Evolutionary conservation across 2,888 invertebrate genomes (phyloP).

Genomic region (Orchesellides sinensis): DNA sequence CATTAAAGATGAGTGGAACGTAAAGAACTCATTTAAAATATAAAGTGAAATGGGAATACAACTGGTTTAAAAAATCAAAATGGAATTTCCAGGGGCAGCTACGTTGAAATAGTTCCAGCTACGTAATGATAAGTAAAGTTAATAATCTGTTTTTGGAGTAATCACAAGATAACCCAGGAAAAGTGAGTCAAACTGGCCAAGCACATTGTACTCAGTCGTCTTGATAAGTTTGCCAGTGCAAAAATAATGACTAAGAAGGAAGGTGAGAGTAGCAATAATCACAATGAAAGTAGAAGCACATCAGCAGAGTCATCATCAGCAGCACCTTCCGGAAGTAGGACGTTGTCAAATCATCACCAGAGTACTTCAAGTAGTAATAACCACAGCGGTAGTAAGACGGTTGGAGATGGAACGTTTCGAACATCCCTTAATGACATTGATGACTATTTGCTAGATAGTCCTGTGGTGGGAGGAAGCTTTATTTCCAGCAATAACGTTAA

Average conservation of each 20-base stretch:
- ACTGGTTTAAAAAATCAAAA: too few relatives aligned
- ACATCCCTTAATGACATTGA: constrained; percentile 34
- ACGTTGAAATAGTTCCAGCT: too few relatives aligned
- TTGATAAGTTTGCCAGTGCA: neutral
- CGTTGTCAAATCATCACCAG: constrained; percentile 2
- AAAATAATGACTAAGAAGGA: constrained; percentile 41
- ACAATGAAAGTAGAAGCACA: neutral
- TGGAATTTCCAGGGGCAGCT: too few relatives aligned
- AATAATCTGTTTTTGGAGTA: too few relatives aligned
- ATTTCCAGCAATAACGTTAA: neutral
- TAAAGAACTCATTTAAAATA: too few relatives aligned
- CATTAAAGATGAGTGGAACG: too few relatives aligned
- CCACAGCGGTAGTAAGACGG: neutral
- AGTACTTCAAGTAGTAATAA: constrained; percentile 28
- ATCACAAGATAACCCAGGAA: too few relatives aligned
- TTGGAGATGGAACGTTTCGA: constrained; percentile 10
- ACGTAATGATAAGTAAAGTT: too few relatives aligned
- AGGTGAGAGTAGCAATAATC: constrained; percentile 6
- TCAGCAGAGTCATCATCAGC: neutral
- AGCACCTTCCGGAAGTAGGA: constrained; percentile 33
- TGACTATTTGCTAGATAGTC: constrained; percentile 38
- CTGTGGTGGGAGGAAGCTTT: constrained; percentile 9
- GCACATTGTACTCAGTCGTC: neutral
- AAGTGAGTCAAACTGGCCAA: constrained; percentile 1
- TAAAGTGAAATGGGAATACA: too few relatives aligned